phyloP scores from a whole-genome alignment of 2,797 vertebrate genomes.

The Danio kyathit region DNA sequence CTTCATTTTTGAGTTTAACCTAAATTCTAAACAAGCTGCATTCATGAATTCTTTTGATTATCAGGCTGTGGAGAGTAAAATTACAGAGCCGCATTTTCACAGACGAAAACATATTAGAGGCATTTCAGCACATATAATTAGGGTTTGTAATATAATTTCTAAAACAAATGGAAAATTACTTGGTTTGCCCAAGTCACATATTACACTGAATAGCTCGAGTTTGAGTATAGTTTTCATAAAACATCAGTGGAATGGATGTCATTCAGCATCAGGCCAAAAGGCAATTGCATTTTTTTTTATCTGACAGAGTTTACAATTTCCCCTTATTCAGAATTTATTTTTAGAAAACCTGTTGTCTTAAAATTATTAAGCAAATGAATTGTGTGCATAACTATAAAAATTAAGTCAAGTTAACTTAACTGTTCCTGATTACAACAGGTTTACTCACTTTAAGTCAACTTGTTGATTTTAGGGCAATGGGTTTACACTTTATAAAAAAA shows the following conservation, averaged over 20 bases:
- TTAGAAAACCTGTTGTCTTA: no score
- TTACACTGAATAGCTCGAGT: neutral
- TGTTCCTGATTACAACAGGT: no score
- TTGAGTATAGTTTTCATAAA: neutral
- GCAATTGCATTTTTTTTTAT: no score
- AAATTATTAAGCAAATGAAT: no score
- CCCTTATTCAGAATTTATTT: no score
- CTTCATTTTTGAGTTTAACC: neutral
- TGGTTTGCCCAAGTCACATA: neutral
- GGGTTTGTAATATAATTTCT: neutral
- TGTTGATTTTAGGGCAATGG: no score
- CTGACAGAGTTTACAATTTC: no score
- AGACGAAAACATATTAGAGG: neutral
- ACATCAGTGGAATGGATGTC: neutral
- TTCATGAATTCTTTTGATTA: neutral
- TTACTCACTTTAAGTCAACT: no score
- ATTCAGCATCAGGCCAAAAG: neutral
- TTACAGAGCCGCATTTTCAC: neutral
- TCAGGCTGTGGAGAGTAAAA: neutral
- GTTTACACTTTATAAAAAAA: no score
- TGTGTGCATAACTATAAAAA: no score
- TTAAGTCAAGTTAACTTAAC: no score
- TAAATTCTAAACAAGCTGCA: constrained; percentile 9
- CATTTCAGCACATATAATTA: constrained; percentile 1
- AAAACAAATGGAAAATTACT: constrained; percentile 8